These are phyloP conservation scores for Merluccius polli DNA, from an alignment of 2,797 vertebrate species.

Conservation along the genomic window DNA sequence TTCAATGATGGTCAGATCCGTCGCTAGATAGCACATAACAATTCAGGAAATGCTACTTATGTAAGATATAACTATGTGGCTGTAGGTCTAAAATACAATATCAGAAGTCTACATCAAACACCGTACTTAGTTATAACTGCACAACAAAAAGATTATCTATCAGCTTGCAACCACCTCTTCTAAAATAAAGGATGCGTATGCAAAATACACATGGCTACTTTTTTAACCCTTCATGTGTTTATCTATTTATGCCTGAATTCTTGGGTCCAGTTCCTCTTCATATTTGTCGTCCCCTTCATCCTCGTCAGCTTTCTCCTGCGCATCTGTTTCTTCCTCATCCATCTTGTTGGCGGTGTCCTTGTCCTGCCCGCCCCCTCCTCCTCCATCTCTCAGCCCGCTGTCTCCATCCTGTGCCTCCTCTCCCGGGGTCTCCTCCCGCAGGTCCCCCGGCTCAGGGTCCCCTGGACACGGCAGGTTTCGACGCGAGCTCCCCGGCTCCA, in stretches of 20 bases:
- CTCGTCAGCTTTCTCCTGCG: slow-evolving; percentile 24
- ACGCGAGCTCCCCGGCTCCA: slow-evolving; percentile 68
- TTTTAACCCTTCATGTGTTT: background rate
- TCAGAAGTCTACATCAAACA: background rate
- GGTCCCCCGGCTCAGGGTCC: slow-evolving; percentile 36
- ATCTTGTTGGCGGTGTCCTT: slow-evolving; percentile 29
- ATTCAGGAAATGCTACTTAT: background rate
- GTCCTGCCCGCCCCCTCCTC: slow-evolving; percentile 30
- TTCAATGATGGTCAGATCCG: background rate
- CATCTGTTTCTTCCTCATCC: slow-evolving; percentile 26
- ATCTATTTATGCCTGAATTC: slow-evolving; percentile 73
- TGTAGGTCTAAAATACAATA: background rate
- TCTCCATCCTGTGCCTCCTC: slow-evolving; percentile 48
- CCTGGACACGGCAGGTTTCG: slow-evolving; percentile 46
- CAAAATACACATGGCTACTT: background rate
- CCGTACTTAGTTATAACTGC: background rate
- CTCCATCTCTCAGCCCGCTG: slow-evolving; percentile 39
- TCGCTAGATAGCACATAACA: background rate
- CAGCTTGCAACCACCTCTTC: background rate
- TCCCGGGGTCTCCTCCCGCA: slow-evolving; percentile 66
- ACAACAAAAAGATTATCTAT: background rate
- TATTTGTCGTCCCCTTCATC: slow-evolving; percentile 50
- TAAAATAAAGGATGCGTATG: background rate
- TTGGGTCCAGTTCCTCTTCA: slow-evolving; percentile 81
- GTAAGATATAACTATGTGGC: background rate